Evolutionary conservation across 2,113 vertebrate genomes (phyloP).

Genomic region (Cavia porcellus): DNA sequence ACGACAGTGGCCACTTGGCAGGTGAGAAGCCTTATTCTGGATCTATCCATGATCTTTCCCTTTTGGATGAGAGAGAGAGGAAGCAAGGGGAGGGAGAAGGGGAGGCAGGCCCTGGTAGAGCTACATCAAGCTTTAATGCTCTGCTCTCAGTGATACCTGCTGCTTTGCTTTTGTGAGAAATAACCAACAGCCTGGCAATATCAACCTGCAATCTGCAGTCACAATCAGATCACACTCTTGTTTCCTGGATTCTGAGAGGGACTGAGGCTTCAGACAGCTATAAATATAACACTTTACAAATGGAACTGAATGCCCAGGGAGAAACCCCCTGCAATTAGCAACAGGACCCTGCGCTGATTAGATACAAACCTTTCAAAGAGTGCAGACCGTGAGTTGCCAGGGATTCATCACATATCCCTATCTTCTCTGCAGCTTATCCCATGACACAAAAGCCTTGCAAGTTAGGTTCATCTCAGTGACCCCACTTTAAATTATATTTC

Average conservation of each 20-base stretch:
- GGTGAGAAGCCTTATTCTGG: not conserved
- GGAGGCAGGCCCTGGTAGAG: not conserved
- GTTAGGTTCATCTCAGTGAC: constrained; percentile 9
- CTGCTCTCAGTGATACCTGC: constrained; percentile 76
- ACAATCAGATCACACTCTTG: constrained; percentile 84
- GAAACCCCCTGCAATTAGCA: constrained; percentile 80
- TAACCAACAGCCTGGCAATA: constrained; percentile 79
- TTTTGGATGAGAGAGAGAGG: not conserved
- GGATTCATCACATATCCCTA: not conserved
- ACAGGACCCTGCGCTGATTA: constrained; percentile 75
- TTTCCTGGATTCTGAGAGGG: constrained; percentile 82
- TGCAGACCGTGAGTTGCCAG: constrained; percentile 46
- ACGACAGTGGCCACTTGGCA: not conserved
- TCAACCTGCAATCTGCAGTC: constrained; percentile 79
- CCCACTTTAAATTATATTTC: constrained; percentile 17
- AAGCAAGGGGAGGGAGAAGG: not conserved
- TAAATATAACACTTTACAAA: constrained; percentile 88
- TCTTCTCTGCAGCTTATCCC: not conserved
- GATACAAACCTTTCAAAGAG: constrained; percentile 69
- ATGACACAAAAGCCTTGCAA: constrained; percentile 36
- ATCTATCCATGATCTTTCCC: not conserved
- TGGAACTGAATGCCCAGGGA: constrained; percentile 71
- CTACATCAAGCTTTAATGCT: constrained; percentile 72
- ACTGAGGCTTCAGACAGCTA: constrained; percentile 81
- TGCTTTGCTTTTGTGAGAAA: constrained; percentile 85